Evolutionary conservation across 2,113 vertebrate species (phyloP).

Genomic region (Sorex fumeus): DNA sequence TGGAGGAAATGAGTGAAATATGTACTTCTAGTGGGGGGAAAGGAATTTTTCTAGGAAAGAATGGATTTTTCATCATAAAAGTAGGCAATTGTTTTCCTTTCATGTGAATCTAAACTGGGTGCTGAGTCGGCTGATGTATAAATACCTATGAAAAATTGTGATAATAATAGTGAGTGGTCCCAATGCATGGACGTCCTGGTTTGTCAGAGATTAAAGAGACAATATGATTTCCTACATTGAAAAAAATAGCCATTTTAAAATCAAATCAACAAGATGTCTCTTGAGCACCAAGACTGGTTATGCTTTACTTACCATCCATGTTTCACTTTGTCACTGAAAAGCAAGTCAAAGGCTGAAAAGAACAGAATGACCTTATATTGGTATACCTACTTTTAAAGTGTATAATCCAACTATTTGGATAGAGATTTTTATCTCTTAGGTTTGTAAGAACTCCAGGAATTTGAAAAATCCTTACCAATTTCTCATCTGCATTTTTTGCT

Average conservation of each 20-base stretch:
- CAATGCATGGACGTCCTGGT: not conserved
- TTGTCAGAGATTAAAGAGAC: not conserved
- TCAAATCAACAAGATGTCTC: not conserved
- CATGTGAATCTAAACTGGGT: not conserved
- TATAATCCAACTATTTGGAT: too few relatives aligned
- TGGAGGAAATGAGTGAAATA: not conserved
- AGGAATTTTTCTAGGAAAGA: not conserved
- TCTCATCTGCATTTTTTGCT: not conserved
- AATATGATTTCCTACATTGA: not conserved
- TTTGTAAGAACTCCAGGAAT: not conserved
- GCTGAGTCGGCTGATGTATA: not conserved
- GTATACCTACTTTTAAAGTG: not conserved
- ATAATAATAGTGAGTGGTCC: not conserved
- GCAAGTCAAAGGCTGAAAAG: not conserved
- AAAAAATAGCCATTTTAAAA: not conserved
- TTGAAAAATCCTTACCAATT: not conserved
- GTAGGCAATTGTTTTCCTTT: not conserved
- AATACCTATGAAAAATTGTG: not conserved
- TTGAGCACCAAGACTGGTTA: not conserved
- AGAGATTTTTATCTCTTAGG: not conserved
- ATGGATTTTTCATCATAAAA: not conserved
- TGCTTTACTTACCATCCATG: rapidly evolving
- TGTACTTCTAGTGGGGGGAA: not conserved
- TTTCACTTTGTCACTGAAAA: not conserved
- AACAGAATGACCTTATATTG: not conserved